Evolutionary conservation across 2,113 vertebrate species (phyloP).

Genomic region (Lampris megalopsis): DNA sequence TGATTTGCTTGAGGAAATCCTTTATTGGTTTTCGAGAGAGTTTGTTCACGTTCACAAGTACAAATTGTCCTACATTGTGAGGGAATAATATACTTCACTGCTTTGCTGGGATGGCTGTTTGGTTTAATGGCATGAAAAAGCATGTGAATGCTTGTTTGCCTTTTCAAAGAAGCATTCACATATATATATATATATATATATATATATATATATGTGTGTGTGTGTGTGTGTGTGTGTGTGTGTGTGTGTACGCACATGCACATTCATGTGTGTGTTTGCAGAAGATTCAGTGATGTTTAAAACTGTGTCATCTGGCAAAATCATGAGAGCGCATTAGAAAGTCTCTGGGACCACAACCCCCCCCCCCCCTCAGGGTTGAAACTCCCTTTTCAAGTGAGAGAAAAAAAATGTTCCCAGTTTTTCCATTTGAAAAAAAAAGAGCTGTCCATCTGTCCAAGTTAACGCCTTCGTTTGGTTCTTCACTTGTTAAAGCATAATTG

Average conservation of each 20-base stretch:
- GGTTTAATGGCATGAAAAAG: slow-evolving; percentile 28
- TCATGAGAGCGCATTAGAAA: slow-evolving; percentile 29
- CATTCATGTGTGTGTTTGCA: slow-evolving; percentile 10
- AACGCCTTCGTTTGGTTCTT: slow-evolving; percentile 36
- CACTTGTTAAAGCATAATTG: slow-evolving; percentile 48
- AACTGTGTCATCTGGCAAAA: slow-evolving; percentile 58
- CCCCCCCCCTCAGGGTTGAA: slow-evolving; percentile 12
- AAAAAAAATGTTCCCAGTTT: background rate
- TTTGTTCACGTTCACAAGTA: slow-evolving; percentile 28
- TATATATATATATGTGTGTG: background rate
- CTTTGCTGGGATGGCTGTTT: slow-evolving; percentile 16
- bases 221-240: background rate
- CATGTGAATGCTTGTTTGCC: slow-evolving; percentile 15
- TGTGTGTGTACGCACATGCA: background rate
- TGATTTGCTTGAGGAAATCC: slow-evolving; percentile 36
- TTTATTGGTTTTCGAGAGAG: slow-evolving; percentile 21
- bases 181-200: background rate
- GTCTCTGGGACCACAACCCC: slow-evolving; percentile 16
- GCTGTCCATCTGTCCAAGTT: slow-evolving; percentile 7
- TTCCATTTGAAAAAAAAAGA: background rate
- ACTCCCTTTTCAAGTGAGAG: slow-evolving; percentile 11
- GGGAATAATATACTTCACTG: slow-evolving; percentile 31
- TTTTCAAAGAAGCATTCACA: background rate
- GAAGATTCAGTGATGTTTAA: slow-evolving; percentile 55
- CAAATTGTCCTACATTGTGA: slow-evolving; percentile 20